A percentile compares a stretch with the other conserved stretches of the same genome.
phyloP scores from a whole-genome alignment of 2,888 invertebrate genomes.

The Operophtera brumata region DNA sequence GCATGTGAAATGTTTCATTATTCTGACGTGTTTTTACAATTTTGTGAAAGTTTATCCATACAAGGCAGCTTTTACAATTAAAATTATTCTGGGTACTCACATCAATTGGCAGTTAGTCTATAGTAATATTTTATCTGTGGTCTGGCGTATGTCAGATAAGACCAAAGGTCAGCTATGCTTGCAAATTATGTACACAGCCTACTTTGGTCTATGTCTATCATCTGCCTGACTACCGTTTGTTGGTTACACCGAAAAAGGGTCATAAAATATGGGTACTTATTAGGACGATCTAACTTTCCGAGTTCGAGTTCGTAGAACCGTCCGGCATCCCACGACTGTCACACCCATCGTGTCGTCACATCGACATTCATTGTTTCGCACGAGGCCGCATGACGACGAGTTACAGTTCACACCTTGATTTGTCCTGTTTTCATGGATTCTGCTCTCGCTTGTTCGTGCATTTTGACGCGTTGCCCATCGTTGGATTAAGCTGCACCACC shows the following conservation, averaged over 20 bases:
- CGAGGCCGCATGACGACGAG: not conserved
- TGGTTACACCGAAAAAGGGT: too few species aligned
- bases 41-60: slow-evolving; percentile 1
- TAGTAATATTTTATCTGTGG: too few species aligned
- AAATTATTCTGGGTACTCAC: not conserved
- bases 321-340: not conserved
- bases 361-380: too few species aligned
- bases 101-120: not conserved
- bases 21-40: slow-evolving; percentile 12
- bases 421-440: slow-evolving; percentile 23
- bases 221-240: too few species aligned
- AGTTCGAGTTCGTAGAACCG: not conserved
- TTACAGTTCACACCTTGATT: not conserved
- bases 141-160: too few species aligned
- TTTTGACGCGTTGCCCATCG: slow-evolving; percentile 33
- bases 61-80: not conserved
- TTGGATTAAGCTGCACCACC: slow-evolving; percentile 40
- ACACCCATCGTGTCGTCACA: not conserved
- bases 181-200: too few species aligned
- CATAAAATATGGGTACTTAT: too few species aligned
- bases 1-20: slow-evolving; percentile 22
- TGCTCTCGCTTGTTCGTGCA: slow-evolving; percentile 23
- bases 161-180: too few species aligned
- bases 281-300: too few species aligned
- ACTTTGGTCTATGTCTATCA: too few species aligned